A percentile compares a stretch with the other conserved stretches of the same genome.
These are phyloP conservation scores for Chiroxiphia lanceolata DNA, from an alignment of 2,797 vertebrate species.

Conservation along the genomic window DNA sequence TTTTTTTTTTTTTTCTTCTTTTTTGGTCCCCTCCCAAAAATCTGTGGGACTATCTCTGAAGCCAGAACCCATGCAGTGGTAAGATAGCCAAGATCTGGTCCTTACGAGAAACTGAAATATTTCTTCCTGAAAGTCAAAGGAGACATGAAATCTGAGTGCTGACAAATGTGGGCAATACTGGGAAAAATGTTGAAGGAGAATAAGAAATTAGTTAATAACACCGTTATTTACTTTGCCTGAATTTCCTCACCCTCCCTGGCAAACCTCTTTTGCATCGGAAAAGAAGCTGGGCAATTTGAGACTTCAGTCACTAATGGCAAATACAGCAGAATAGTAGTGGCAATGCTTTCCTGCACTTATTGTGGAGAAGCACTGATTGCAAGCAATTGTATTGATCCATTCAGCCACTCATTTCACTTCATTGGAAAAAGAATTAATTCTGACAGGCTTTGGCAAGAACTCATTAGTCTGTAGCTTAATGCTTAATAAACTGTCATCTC, in stretches of 20 bases:
- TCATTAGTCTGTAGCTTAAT: conserved; percentile 17
- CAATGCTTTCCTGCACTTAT: background rate
- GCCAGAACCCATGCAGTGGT: conserved; percentile 13
- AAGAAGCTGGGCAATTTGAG: background rate
- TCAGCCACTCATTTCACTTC: background rate
- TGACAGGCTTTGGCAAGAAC: conserved; percentile 57
- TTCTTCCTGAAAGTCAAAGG: conserved; percentile 42
- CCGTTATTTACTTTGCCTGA: conserved; percentile 23
- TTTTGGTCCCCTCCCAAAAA: background rate
- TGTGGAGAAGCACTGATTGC: background rate
- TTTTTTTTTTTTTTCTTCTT: background rate
- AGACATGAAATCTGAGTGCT: conserved; percentile 25
- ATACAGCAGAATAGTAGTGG: background rate
- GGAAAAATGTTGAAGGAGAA: background rate
- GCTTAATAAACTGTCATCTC: conserved; percentile 51
- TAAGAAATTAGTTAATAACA: conserved; percentile 34
- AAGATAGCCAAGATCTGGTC: background rate
- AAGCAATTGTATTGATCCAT: conserved; percentile 27
- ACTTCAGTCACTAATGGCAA: background rate
- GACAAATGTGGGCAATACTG: background rate
- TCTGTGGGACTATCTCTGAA: background rate
- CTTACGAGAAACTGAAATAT: conserved; percentile 32
- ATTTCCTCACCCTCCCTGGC: conserved; percentile 5
- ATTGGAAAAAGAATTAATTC: conserved; percentile 44
- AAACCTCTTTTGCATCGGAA: background rate